Percentiles rank a stretch among this genome's conserved stretches.
phyloP scores from a whole-genome alignment of 2,797 vertebrate genomes.

The Coendou prehensilis region DNA sequence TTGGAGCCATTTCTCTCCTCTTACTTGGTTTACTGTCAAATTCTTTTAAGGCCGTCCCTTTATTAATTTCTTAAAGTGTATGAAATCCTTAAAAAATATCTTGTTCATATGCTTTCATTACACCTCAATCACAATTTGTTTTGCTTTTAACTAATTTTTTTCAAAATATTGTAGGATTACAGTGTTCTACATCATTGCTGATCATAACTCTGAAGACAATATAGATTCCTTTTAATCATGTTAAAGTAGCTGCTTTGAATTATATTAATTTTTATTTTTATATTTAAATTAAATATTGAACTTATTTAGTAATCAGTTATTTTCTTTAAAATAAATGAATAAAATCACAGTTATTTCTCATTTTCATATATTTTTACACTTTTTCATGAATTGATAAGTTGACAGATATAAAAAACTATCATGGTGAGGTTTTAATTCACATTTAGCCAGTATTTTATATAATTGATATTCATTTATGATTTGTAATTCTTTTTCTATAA shows the following conservation, averaged over 20 bases:
- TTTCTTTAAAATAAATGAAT: neutral
- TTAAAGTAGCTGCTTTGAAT: no score
- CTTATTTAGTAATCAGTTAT: neutral
- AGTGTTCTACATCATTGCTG: neutral
- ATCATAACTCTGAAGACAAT: neutral
- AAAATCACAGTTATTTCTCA: neutral
- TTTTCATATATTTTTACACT: neutral
- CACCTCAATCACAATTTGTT: neutral
- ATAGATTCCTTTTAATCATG: neutral
- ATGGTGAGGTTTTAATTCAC: neutral
- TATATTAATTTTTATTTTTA: neutral
- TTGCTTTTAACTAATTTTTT: constrained; percentile 1
- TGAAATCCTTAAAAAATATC: neutral
- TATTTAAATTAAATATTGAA: neutral
- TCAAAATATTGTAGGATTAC: neutral
- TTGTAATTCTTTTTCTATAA: neutral
- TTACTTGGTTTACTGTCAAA: neutral
- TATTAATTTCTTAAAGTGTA: neutral
- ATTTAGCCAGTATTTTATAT: neutral
- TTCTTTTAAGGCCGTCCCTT: neutral
- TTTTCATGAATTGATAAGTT: neutral
- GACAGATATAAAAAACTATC: neutral
- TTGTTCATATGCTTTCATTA: neutral
- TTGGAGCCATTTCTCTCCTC: neutral
- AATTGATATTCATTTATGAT: neutral